Evolutionary conservation across 2,113 vertebrate genomes (phyloP), one percentile per base, ranked within the genome.

Genomic region (Piaya cayana): DNA sequence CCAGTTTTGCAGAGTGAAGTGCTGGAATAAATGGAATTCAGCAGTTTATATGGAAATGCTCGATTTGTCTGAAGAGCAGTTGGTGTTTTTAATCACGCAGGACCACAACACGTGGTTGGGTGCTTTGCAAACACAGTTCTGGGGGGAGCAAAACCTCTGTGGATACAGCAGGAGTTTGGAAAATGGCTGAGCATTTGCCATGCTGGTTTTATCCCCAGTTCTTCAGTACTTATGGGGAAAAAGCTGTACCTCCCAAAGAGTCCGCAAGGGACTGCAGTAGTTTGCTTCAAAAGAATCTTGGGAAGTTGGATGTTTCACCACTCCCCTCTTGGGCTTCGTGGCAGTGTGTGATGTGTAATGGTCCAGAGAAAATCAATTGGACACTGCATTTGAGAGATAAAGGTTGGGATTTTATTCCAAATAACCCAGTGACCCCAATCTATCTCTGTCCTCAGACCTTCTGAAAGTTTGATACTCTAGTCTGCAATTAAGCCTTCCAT

Each of bases 311-410:
- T 93, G 77, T 94, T 94, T 86, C 53, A 45, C 86, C 87, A 69
- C 84, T 93, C 72, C 82, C 78, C 37, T 86, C 72, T 65, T 52
- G 68, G 68, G 90, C 85, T 97, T 76, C 60, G 5, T 15, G 2
- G 96, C 93, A 43, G 22, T 95, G 90, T 20, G 17, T 72, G 77
- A 93, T 98, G 98, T 99, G 98, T 98, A 98, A 99, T 98, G 98
- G 98, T 97, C 98, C 98, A 98, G 95, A 98, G 98, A 98, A 98
- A 99, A 99, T 99, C 98, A 97, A 99, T 99, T 99, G 98, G 98
- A 97, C 96, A 80, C 98, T 98, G 97, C 95, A 75, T 97, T 98
- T 97, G 96, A 98, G 97, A 98, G 98, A 98, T 98, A 99, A 98
- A 98, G 96, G 88, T 95, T 96, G 94, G 95, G 97, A 96, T 98